Conservation (phyloP, 2,113 vertebrate genomes). For the Perca schrenkii region DNA sequence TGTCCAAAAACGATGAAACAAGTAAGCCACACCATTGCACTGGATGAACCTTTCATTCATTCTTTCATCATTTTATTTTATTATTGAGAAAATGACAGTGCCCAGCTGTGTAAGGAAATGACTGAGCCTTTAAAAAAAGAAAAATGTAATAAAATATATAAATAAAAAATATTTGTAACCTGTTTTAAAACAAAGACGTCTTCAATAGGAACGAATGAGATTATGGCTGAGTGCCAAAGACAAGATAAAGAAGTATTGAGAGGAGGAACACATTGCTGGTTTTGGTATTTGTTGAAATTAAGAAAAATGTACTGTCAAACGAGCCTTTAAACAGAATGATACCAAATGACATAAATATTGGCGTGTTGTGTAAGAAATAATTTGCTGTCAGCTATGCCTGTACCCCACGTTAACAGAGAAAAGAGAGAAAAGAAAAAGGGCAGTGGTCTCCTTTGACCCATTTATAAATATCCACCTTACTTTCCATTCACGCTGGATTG, state of each 20-base stretch:
- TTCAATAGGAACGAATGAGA: background rate
- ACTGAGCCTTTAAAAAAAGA: background rate
- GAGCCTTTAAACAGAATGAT: background rate
- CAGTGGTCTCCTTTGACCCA: slow-evolving; percentile 53
- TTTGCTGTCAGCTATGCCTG: background rate
- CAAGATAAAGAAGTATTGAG: background rate
- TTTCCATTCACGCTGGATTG: slow-evolving; percentile 13
- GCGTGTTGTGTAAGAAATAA: background rate
- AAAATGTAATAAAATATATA: background rate
- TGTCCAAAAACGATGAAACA: background rate
- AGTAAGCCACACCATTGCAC: too few relatives aligned
- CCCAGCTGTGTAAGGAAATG: background rate
- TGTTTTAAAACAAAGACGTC: background rate
- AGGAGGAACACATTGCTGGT: background rate
- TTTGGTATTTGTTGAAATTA: background rate
- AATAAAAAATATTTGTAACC: too few relatives aligned
- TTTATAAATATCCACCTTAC: slow-evolving; percentile 48
- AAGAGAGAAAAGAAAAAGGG: slow-evolving; percentile 37
- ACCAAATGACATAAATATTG: background rate
- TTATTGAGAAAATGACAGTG: background rate
- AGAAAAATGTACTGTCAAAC: background rate
- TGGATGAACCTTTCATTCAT: too few relatives aligned
- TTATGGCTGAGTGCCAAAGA: background rate
- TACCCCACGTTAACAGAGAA: slow-evolving; percentile 5
- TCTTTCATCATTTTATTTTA: background rate